Base-by-base conservation (phyloP, 2,797 vertebrate genomes). In the Tragopan temminckii region DNA sequence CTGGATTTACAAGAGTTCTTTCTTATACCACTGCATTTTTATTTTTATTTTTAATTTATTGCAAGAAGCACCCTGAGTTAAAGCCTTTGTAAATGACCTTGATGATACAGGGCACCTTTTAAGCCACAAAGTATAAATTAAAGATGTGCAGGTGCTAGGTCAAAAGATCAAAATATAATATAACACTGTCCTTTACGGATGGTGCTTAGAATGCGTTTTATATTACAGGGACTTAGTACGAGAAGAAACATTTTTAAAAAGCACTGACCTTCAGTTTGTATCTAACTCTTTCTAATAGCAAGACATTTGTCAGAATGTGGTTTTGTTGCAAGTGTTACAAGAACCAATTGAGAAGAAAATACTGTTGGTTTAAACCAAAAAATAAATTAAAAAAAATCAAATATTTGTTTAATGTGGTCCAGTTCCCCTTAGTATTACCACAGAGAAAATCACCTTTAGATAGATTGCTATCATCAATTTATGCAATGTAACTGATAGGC, bases 401-500 rank as follows among this genome's bases (percentile, higher is more conserved):
- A 75, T 61, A 57, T 76, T 94, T 71, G 9, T 82, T 84, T 82
- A 83, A 59, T 93, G 35, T 48, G 48, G 78, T 71, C 11, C 46
- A 50, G 14, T 48, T 88, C 83, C 35, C 61, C 83, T 31, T 80
- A 45, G 88, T 95, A 93, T 67, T 61, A 72, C 31, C 55, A 46
- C 15, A 70, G 84, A 95, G 20, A 31, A 90, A 92, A 95, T 92
- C 18, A 90, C 25, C 79, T 72, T 36, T 94, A 70, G 58, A 67
- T 80, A 86, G 95, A 91, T 90, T 67, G 31, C 43, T 69, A 33
- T 58, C 35, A 86, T 69, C 67, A 93, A 76, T 64, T 96, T 90
- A 80, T 42, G 35, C 45, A 80, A 33, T 62, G 19, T 16, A 90
- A 62, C 29, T 63, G 38, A 42, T 42, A 63, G n/a, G 55, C 29